Evolutionary conservation across 2,797 vertebrate species (phyloP).

Genomic region (Sebastes steindachneri): DNA sequence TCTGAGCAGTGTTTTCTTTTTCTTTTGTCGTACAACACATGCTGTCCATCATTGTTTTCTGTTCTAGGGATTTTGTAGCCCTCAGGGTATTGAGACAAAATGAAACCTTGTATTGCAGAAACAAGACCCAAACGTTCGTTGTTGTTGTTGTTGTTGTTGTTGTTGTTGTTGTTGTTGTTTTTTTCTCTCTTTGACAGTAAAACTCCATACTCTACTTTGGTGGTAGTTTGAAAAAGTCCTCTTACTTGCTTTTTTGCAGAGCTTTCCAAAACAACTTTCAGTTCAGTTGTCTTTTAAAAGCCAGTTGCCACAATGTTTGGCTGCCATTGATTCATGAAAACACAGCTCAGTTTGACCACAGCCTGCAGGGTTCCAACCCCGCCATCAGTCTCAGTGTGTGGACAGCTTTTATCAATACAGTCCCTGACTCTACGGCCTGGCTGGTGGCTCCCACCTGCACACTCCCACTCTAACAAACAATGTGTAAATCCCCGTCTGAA

Average conservation of each 20-base stretch:
- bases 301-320: slow-evolving; percentile 4
- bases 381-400: slow-evolving; percentile 12
- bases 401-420: slow-evolving; percentile 24
- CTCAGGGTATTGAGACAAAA: background rate
- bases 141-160: background rate
- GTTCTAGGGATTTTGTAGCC: background rate
- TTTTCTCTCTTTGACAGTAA: background rate
- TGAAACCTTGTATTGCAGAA: background rate
- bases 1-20: background rate
- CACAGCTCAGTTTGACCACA: background rate
- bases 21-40: background rate
- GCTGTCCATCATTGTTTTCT: background rate
- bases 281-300: background rate
- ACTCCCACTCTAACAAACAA: slow-evolving; percentile 19
- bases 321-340: slow-evolving; percentile 8
- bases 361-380: slow-evolving; percentile 29
- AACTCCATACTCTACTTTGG: background rate
- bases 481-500: slow-evolving; percentile 16
- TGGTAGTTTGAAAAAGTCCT: background rate
- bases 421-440: slow-evolving; percentile 8
- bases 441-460: slow-evolving; percentile 28
- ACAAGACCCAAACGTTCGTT: background rate
- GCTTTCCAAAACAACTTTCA: background rate
- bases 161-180: background rate
- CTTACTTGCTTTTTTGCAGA: background rate